Base-by-base conservation (phyloP, 1,140 invertebrate genomes). In the Monochamus saltuarius region DNA sequence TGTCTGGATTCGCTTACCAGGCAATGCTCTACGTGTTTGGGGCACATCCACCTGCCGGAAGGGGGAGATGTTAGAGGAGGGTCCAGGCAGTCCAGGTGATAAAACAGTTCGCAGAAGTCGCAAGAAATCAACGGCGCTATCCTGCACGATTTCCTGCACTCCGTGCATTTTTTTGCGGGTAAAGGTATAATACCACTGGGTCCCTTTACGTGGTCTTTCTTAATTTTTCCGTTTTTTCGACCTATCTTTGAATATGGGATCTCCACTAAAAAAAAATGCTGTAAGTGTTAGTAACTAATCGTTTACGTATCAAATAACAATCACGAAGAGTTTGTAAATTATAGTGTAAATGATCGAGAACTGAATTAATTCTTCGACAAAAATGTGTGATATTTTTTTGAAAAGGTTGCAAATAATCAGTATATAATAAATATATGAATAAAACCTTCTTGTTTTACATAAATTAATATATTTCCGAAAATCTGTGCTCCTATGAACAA, bases 1-100 rank as follows among this genome's bases (percentile, higher is more conserved):
- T 29, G n/a, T n/a, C n/a, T 29, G 22, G 6, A 3, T 3, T 29
- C 6, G 84, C 82, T 83, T 79, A 89, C 89, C 62, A 95, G 82
- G 68, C 88, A 87, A 71, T 94, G 90, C 79, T 98, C 92, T 1
- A 92, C 87, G 80, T 98, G 96, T 79, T 94, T 93, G 0, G 95
- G 95, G 79, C 96, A 98, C 94, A 98, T 97, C 95, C 95, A 98
- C 17, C 88, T 79, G 0, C 90, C 91, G 16, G 87, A 87, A 1
- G 95, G 95, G 59, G 93, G 81, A 6, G 87, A 85, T 0, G 93
- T 92, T 14, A 98, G 78, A 1, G 95, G 95, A 13, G 95, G 94
- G 77, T 96, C 89, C 22, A 98, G 76, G 73, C 96, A 98, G 74
- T 98, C 95, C 80, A 92, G 82, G 77, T 98, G 95, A 77, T 90